Conservation (phyloP, 2,888 invertebrate species). For the Lasioglossum vierecki region DNA sequence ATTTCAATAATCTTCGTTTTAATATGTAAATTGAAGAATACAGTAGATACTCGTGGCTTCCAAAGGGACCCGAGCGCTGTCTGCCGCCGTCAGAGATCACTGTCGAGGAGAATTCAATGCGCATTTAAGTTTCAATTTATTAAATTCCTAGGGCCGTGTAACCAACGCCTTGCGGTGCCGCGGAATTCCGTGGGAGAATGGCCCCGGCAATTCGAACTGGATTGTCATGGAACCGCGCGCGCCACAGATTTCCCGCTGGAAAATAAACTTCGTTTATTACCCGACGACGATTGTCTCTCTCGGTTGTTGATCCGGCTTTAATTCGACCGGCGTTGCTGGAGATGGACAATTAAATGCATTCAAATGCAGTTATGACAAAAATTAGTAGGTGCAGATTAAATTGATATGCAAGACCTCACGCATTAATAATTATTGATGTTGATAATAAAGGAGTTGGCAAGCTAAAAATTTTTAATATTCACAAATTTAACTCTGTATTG, state of each 20-base stretch:
- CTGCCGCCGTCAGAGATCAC: neutral
- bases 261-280: neutral
- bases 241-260: conserved; percentile 20
- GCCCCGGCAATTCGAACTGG: neutral
- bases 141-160: conserved; percentile 4
- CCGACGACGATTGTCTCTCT: neutral
- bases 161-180: neutral
- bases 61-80: too few relatives aligned
- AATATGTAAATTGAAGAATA: too few relatives aligned
- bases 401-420: too few relatives aligned
- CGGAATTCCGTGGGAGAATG: conserved; percentile 5
- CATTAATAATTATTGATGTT: too few relatives aligned
- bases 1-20: too few relatives aligned
- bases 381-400: too few relatives aligned
- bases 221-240: neutral
- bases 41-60: too few relatives aligned
- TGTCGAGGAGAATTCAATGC: conserved; percentile 20
- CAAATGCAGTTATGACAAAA: too few relatives aligned
- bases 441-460: too few relatives aligned
- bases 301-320: neutral
- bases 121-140: conserved; percentile 34
- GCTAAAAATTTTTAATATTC: too few relatives aligned
- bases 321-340: neutral
- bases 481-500: too few relatives aligned
- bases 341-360: too few relatives aligned